phyloP scores from a whole-genome alignment of 2,113 vertebrate species.

The Entomyzon cyanotis region DNA sequence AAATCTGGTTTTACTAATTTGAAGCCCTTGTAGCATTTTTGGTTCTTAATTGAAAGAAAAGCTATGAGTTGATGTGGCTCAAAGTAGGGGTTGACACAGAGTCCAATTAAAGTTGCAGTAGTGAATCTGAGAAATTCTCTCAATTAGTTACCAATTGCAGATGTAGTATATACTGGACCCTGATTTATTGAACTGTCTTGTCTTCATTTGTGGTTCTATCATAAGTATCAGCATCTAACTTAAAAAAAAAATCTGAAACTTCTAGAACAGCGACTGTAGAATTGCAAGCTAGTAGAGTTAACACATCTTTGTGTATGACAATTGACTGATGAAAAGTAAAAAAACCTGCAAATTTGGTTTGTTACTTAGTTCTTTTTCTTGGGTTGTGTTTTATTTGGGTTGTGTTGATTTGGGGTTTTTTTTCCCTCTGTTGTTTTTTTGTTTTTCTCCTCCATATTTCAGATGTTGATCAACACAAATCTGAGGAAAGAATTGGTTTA shows the following conservation, averaged over 20 bases:
- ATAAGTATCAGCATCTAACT: background rate
- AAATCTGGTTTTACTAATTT: background rate
- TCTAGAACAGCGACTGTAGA: background rate
- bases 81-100: background rate
- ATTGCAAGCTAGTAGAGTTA: background rate
- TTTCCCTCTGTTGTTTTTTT: fast-evolving
- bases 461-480: background rate
- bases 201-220: background rate
- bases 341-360: background rate
- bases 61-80: background rate
- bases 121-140: background rate
- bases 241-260: too few species aligned
- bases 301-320: background rate
- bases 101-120: background rate
- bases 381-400: background rate
- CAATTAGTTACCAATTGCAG: background rate
- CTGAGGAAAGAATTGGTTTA: background rate
- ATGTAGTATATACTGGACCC: background rate
- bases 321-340: background rate
- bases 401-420: background rate
- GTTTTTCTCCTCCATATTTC: fast-evolving
- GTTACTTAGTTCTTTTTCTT: background rate
- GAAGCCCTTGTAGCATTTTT: background rate
- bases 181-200: background rate
- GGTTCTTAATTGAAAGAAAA: background rate